Percentiles rank a stretch among this genome's conserved stretches.
Evolutionary conservation across 2,888 invertebrate genomes (phyloP).

Genomic region (Catocala sponsa): DNA sequence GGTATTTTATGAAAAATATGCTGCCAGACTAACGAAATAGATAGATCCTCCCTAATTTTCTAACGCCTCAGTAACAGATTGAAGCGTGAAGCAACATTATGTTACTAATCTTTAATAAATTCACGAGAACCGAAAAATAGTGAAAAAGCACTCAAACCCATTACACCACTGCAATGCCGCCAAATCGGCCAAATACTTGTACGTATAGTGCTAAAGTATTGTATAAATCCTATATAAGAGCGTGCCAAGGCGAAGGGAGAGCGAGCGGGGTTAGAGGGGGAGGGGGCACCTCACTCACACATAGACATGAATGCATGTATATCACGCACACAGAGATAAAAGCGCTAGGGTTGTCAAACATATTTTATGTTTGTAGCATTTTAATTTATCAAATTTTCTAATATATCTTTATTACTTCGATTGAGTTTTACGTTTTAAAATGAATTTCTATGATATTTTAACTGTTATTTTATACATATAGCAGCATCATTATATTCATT

Average conservation of each 20-base stretch:
- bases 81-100: too few species aligned
- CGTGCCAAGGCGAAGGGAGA: constrained; percentile 51
- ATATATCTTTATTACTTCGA: too few species aligned
- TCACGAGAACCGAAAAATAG: constrained; percentile 22
- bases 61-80: too few species aligned
- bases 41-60: too few species aligned
- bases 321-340: constrained; percentile 31
- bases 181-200: constrained; percentile 65
- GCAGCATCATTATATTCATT: background rate
- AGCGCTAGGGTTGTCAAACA: constrained; percentile 41
- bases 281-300: constrained; percentile 32
- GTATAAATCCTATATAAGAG: constrained; percentile 21
- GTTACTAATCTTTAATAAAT: too few species aligned
- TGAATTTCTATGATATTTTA: too few species aligned
- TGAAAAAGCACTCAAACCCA: constrained; percentile 46
- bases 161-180: constrained; percentile 47
- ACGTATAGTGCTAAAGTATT: constrained; percentile 19
- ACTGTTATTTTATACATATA: too few species aligned
- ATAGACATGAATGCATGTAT: constrained; percentile 27
- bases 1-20: too few species aligned
- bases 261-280: constrained; percentile 20
- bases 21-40: too few species aligned
- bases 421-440: too few species aligned
- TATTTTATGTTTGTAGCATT: background rate
- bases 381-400: too few species aligned